Base-by-base conservation (phyloP, 23 tunicate genomes). In the Botrylloides violaceus region DNA sequence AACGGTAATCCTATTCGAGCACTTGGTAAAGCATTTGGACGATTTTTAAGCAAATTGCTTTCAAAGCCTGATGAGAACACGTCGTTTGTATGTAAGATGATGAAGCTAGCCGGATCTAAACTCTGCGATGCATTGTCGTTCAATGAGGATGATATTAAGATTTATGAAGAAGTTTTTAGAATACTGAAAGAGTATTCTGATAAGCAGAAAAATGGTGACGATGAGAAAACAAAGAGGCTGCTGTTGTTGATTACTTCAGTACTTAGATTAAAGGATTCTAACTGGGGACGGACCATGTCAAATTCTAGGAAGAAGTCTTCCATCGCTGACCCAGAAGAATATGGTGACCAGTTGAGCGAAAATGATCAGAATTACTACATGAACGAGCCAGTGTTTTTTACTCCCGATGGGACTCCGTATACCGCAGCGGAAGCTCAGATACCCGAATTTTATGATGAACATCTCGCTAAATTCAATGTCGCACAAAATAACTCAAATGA, bases 381-480 rank as follows among this genome's bases (percentile, higher is more conserved):
- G 80, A 81, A 81, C 37, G 86, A 81, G 62, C 80, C 86, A 6
- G 86, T 81, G 26, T 81, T 65, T 66, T 82, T 66, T 34, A 87
- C 95, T 2, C 86, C 95, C 9, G 66, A 71, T 2, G 95, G 95
- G 3, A 70, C 74, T 1, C 82, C 61, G 37, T 87, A 87, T 66
- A 87, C 95, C 4, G 79, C 95, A 47, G 95, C 95, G 4, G 95
- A 87, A 35, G 95, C 86, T 0, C 77, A 76, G 6, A 80, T 75
- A 25, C 86, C 86, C 12, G 95, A 87, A 18, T 87, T 87, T 43
- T 87, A 80, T 66, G 24, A 71, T 39, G 36, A 76, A 48, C 79
- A 80, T 76, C 58, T 87, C 29, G 82, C 92, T 4, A 68, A 37
- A 28, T 37, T n/a, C 37, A n/a, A 29, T 7, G 27, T 68, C 26